A percentile compares a stretch with the other conserved stretches of the same genome.
phyloP scores from a whole-genome alignment of 2,113 vertebrate genomes.

The Holacanthus passer region DNA sequence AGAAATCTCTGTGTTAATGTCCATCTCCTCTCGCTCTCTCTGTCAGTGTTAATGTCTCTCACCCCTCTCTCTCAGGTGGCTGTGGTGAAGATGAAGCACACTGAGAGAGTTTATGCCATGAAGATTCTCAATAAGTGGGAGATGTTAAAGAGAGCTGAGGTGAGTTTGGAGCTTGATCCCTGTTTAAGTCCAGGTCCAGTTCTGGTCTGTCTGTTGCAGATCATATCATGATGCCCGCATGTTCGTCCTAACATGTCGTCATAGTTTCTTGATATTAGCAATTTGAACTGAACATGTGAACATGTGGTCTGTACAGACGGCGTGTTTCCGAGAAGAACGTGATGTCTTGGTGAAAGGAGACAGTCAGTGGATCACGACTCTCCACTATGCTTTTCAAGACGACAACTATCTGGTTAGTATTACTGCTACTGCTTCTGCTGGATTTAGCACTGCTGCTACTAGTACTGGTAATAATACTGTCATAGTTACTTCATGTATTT shows the following conservation, averaged over 20 bases:
- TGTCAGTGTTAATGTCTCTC: not conserved
- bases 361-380: slow-evolving; percentile 96
- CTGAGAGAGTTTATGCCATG: slow-evolving; percentile 97
- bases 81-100: slow-evolving; percentile 98
- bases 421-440: too few species aligned
- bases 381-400: slow-evolving; percentile 98
- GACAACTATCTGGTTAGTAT: slow-evolving; percentile 92
- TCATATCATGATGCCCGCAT: not conserved
- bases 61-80: slow-evolving; percentile 64
- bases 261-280: not conserved
- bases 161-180: slow-evolving; percentile 60
- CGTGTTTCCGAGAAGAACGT: slow-evolving; percentile 95
- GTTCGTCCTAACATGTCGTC: not conserved
- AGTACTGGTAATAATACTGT: not conserved
- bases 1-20: too few species aligned
- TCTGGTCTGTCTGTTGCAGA: too few species aligned
- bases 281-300: not conserved
- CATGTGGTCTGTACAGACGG: slow-evolving; percentile 85
- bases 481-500: too few species aligned
- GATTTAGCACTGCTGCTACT: not conserved
- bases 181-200: not conserved
- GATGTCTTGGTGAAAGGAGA: slow-evolving; percentile 97
- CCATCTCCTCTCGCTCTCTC: not conserved
- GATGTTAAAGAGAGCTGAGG: slow-evolving; percentile 98
- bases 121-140: slow-evolving; percentile 99